Conservation (phyloP, 2,113 vertebrate species). For the Hypocryptadius cinnamomeus region DNA sequence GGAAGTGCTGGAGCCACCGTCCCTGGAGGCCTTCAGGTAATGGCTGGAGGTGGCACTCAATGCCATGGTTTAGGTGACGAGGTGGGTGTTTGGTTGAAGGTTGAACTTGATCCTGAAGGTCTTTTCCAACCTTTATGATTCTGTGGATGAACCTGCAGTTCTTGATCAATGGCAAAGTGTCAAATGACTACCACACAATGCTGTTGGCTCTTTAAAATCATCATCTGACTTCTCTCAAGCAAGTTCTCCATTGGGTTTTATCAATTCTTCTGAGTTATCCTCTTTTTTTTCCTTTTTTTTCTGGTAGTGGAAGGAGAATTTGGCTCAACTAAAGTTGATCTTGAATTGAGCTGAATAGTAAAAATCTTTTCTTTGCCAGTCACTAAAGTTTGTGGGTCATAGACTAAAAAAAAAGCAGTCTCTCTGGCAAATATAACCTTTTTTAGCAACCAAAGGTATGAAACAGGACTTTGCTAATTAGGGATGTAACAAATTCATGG, state of each 20-base stretch:
- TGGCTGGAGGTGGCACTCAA: neutral
- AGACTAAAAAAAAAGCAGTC: neutral
- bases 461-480: neutral
- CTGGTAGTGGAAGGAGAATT: neutral
- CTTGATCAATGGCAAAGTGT: neutral
- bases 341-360: neutral
- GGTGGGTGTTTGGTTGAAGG: fast-evolving
- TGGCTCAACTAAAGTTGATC: neutral
- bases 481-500: neutral
- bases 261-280: neutral
- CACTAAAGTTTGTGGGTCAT: neutral
- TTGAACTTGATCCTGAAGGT: neutral
- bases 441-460: neutral
- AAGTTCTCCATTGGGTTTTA: neutral
- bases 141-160: neutral
- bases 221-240: neutral
- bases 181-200: no score
- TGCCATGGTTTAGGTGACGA: neutral
- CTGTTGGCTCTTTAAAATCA: neutral
- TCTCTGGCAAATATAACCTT: neutral
- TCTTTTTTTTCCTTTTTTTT: neutral
- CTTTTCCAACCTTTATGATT: neutral
- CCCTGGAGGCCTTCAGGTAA: neutral
- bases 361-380: neutral
- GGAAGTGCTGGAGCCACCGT: fast-evolving